phyloP scores from a whole-genome alignment of 2,888 invertebrate genomes.

The Euclidia mi region DNA sequence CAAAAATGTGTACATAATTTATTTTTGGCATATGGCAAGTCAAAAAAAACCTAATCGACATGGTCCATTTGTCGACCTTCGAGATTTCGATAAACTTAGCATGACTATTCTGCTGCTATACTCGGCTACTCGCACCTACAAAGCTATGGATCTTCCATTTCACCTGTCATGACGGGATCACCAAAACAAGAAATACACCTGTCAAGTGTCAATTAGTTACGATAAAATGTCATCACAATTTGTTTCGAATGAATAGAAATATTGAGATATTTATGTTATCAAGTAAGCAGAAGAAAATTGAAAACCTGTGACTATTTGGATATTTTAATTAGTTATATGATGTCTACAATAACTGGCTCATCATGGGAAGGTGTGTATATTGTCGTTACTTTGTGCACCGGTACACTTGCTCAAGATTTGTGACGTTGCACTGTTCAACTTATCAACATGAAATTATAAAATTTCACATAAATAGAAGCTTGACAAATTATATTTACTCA shows the following conservation, averaged over 20 bases:
- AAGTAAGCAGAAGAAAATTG: conserved; percentile 10
- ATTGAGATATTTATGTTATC: neutral
- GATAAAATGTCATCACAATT: conserved; percentile 20
- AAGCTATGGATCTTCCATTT: neutral
- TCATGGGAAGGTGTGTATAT: conserved; percentile 77
- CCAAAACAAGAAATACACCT: neutral
- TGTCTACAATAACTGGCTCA: conserved; percentile 67
- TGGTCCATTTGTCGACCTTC: too few species aligned
- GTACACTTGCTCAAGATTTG: conserved; percentile 33
- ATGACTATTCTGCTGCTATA: neutral
- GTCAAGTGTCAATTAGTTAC: conserved; percentile 15
- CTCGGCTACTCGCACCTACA: neutral
- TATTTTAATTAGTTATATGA: conserved; percentile 9
- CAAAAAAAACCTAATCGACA: too few species aligned
- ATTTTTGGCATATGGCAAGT: too few species aligned
- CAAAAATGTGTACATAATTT: too few species aligned
- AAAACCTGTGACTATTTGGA: conserved; percentile 3
- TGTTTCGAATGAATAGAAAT: conserved; percentile 21
- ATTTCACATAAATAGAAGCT: too few species aligned
- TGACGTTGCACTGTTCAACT: conserved; percentile 49
- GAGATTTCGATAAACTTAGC: neutral
- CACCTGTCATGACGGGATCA: neutral
- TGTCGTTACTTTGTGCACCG: conserved; percentile 21
- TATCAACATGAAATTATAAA: neutral
- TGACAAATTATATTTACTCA: too few species aligned